Conservation (phyloP, 2,888 invertebrate genomes). For the Frankliniella fusca region DNA sequence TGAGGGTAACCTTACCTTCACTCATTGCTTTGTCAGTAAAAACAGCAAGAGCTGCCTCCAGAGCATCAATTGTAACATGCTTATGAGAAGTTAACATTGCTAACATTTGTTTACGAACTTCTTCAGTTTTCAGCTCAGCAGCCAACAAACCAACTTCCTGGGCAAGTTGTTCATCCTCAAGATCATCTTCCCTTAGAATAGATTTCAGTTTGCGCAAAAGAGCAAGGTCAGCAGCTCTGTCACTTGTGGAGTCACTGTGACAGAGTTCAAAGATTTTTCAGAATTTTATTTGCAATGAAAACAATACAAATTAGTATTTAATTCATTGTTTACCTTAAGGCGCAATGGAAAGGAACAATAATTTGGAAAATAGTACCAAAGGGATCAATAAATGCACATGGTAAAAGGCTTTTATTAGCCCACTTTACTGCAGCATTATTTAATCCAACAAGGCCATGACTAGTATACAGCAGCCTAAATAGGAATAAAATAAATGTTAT, state of each 20-base stretch:
- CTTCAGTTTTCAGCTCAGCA: conserved; percentile 63
- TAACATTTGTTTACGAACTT: conserved; percentile 65
- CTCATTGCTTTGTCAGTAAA: conserved; percentile 45
- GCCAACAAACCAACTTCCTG: conserved; percentile 56
- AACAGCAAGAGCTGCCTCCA: conserved; percentile 51
- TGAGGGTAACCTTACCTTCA: background rate
- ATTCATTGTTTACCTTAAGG: conserved; percentile 54
- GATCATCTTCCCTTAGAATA: conserved; percentile 57
- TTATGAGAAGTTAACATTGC: conserved; percentile 66
- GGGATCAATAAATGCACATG: conserved; percentile 77
- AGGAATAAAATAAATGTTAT: conserved; percentile 30
- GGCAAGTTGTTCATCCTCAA: conserved; percentile 51
- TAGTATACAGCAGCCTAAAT: conserved; percentile 66
- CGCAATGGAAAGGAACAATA: conserved; percentile 84
- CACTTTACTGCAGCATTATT: conserved; percentile 52
- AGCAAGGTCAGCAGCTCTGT: conserved; percentile 82
- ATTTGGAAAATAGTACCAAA: conserved; percentile 79
- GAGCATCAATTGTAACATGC: conserved; percentile 58
- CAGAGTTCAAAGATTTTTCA: conserved; percentile 2
- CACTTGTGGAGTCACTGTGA: conserved; percentile 75
- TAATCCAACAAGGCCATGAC: conserved; percentile 75
- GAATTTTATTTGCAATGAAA: too few relatives aligned
- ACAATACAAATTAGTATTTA: too few relatives aligned
- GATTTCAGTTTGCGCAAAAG: conserved; percentile 71
- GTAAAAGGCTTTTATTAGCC: conserved; percentile 59